Evolutionary conservation across 92 coral and sea anemone genomes (phyloP), one percentile per base, ranked within the genome.

Genomic region (Hydrozoanthus gracilis): DNA sequence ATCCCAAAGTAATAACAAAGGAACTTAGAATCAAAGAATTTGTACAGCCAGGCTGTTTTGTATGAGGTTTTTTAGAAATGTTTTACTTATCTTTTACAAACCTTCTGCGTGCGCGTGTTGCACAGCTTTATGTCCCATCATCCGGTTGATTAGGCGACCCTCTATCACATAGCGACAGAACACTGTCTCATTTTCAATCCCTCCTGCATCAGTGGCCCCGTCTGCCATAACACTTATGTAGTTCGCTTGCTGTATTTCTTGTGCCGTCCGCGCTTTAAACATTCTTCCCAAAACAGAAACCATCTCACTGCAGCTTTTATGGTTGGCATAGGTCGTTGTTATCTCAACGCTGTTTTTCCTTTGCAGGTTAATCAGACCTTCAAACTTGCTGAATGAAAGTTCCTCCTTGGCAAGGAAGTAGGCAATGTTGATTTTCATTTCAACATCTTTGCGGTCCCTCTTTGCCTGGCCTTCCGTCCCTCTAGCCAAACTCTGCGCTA

Each of bases 141-240:
- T 16, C 77, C 83, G 45, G 84, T 82, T 82, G 66, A 75, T 76
- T 62, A 87, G 87, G 62, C 84, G 66, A 49, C 87, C 83, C 66
- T 87, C 90, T 69, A 65, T 85, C 82, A 80, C 77, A 52, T 62
- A 83, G 46, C 91, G 56, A 83, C 91, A 88, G 88, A 75, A 83
- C 17, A 88, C 88, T 62, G 91, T 75, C 72, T 88, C 86, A 77
- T 76, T 89, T 52, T 89, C 88, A 15, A 69, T 67, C 35, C 88
- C 88, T 46, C 88, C 84, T 66, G 85, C 88, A 58, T 83, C 86
- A 7, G 91, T 89, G 50, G 88, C 88, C 72, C 91, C 86, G 47
- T 83, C 91, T 9, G 86, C 87, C 91, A 88, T 83, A 39, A 83
- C 79, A 51, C 91, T 83, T 74, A 88, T 82, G 88, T 83, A 88